phyloP scores from a whole-genome alignment of 2,113 vertebrate species.

The Candoia aspera region DNA sequence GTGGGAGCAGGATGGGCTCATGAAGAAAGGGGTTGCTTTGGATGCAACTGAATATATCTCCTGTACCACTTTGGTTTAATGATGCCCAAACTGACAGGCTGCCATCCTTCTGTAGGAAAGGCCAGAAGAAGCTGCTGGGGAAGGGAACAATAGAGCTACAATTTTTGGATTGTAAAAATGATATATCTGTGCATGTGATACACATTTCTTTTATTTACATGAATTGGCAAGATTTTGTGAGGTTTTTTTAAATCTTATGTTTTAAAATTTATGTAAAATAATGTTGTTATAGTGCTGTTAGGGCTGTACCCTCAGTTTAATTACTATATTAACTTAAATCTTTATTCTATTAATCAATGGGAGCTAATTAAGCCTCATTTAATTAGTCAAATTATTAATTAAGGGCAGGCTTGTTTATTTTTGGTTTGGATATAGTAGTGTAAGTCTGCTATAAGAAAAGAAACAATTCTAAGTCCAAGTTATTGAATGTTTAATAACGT shows the following conservation, averaged over 20 bases:
- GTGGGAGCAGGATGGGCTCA: background rate
- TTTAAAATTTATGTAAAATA: background rate
- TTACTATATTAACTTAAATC: background rate
- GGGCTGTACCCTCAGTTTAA: background rate
- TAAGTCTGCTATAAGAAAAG: background rate
- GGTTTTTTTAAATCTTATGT: background rate
- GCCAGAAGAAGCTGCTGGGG: background rate
- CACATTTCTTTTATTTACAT: background rate
- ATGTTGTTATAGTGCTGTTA: background rate
- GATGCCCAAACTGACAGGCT: background rate
- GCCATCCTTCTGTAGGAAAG: background rate
- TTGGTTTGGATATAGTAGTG: background rate
- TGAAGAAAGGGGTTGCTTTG: background rate
- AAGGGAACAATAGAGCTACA: background rate
- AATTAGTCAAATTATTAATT: background rate
- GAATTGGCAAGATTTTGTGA: background rate
- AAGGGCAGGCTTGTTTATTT: conserved; percentile 8
- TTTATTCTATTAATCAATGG: conserved; percentile 6
- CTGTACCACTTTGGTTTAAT: background rate
- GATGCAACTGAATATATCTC: background rate
- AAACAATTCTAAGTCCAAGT: background rate
- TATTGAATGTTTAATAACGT: too few relatives aligned
- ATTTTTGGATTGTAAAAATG: background rate
- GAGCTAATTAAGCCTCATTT: background rate
- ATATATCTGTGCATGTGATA: background rate